Conservation (phyloP, 2,113 vertebrate species). For the Tretioscincus oriximinensis region DNA sequence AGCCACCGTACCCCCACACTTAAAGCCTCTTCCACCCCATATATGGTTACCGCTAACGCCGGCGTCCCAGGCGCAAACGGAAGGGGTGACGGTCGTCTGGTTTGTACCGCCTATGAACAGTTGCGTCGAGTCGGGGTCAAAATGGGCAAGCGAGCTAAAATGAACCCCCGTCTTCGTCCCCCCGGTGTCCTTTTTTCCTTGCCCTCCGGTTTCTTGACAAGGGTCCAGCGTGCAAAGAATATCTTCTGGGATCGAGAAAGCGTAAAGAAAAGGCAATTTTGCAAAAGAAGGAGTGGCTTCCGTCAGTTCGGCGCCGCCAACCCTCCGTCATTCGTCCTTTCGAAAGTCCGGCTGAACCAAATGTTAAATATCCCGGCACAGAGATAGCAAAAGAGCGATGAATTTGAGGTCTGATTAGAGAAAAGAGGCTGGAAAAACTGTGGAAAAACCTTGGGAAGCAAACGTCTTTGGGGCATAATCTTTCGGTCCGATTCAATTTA, state of each 20-base stretch:
- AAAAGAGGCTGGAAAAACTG: background rate
- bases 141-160: background rate
- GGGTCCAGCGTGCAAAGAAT: background rate
- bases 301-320: background rate
- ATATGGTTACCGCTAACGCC: background rate
- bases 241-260: background rate
- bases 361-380: background rate
- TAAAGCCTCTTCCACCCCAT: background rate
- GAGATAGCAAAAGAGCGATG: background rate
- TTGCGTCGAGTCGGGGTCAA: background rate
- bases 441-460: background rate
- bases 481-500: background rate
- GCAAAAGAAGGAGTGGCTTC: background rate
- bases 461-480: background rate
- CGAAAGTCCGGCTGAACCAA: background rate
- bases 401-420: no score
- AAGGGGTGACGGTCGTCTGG: background rate
- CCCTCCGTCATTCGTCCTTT: background rate
- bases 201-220: background rate
- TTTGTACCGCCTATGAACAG: background rate
- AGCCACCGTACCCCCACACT: background rate
- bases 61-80: background rate
- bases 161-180: no score
- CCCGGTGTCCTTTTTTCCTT: fast-evolving
- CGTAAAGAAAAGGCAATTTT: background rate